These are phyloP conservation scores for Antechinus flavipes DNA, from an alignment of 2,113 vertebrate species.

Conservation along the genomic window DNA sequence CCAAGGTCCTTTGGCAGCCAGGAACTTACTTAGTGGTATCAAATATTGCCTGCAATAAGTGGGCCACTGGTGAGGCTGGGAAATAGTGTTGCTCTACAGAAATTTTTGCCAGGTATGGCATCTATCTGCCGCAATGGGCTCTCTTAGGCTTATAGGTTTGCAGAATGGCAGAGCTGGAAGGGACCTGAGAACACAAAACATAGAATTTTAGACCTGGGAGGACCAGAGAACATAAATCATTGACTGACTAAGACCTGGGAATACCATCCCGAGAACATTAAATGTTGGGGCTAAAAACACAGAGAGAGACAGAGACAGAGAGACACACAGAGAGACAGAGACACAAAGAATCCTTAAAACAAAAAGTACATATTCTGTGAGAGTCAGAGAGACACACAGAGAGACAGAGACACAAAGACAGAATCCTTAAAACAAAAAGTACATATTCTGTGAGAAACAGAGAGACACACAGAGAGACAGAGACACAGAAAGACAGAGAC, in stretches of 20 bases:
- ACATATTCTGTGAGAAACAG: background rate
- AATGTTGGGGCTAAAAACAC: background rate
- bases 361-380: no score
- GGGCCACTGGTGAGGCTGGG: background rate
- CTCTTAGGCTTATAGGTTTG: background rate
- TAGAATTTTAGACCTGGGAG: background rate
- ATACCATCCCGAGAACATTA: background rate
- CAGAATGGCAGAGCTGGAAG: background rate
- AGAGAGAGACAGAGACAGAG: no score
- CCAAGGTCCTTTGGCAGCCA: background rate
- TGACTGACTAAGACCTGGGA: background rate
- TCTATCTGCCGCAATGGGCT: background rate
- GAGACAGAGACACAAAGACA: background rate
- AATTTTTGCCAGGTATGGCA: background rate
- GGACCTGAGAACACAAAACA: background rate
- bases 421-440: background rate
- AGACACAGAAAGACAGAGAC: background rate
- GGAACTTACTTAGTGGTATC: conserved; percentile 2
- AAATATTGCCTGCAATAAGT: background rate
- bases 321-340: no score
- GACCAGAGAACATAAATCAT: background rate
- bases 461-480: no score
- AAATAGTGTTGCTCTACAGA: background rate
- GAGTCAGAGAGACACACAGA: no score
- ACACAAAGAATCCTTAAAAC: no score